A percentile compares a stretch with the other conserved stretches of the same genome.
phyloP scores from a whole-genome alignment of 2,113 vertebrate species.

The Stegastes partitus region DNA sequence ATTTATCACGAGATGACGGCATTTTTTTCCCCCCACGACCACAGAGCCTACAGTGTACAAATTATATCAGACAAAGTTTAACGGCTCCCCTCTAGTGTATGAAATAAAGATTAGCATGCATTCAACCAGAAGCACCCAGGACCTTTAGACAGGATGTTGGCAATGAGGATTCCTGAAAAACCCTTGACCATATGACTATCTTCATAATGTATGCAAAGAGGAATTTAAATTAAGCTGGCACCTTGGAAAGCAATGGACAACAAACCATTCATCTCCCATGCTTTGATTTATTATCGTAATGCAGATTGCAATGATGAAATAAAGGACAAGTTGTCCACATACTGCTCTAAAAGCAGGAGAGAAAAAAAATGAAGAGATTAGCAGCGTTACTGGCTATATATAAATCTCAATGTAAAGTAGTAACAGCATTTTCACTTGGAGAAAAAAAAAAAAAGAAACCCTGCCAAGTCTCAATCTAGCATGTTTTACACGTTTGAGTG shows the following conservation, averaged over 20 bases:
- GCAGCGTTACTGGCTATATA: not conserved
- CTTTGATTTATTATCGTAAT: constrained; percentile 70
- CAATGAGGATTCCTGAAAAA: constrained; percentile 61
- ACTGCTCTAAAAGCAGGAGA: not conserved
- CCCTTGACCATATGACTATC: constrained; percentile 62
- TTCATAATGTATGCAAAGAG: constrained; percentile 68
- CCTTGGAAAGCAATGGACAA: constrained; percentile 61
- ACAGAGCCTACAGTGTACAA: constrained; percentile 72
- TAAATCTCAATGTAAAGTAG: constrained; percentile 7
- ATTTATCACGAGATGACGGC: constrained; percentile 82
- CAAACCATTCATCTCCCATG: constrained; percentile 63
- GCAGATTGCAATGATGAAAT: constrained; percentile 63
- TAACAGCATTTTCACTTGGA: not conserved
- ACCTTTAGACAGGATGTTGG: constrained; percentile 59
- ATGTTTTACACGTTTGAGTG: constrained; percentile 25
- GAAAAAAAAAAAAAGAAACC: too few relatives aligned
- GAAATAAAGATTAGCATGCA: constrained; percentile 78
- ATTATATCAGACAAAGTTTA: constrained; percentile 81
- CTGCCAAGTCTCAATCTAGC: not conserved
- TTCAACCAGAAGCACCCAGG: constrained; percentile 47
- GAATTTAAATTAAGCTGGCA: constrained; percentile 64
- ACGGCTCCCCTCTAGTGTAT: constrained; percentile 70
- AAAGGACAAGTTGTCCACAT: constrained; percentile 47
- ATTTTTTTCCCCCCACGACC: constrained; percentile 55
- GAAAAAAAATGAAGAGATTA: constrained; percentile 11